Evolutionary conservation across 2,888 invertebrate genomes (phyloP), one percentile per base, ranked within the genome.

Genomic region (Trilocha varians): DNA sequence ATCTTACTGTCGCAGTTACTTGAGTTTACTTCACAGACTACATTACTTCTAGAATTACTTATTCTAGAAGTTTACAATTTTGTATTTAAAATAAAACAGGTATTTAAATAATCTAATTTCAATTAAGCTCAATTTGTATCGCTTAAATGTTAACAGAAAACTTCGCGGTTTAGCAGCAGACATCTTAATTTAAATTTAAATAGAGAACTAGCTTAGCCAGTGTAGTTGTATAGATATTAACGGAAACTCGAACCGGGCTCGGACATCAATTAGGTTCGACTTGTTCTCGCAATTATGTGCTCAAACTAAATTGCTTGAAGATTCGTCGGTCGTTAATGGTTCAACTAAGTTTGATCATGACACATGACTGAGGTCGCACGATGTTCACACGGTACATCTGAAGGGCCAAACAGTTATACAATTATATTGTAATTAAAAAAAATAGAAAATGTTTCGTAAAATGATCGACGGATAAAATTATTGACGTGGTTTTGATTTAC

Each of bases 221-320:
- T 25, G 11, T 25, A 25, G 25, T 25, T 25, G 25, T 25, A 11
- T 25, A 60, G 57, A 60, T 59, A 63, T 65, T 69, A 77, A 76
- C 75, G 71, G 73, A 69, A 70, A 70, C 68, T 74, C 73, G 74
- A 77, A 74, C 77, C 67, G 63, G 65, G 70, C 65, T 69, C 72
- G 68, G 64, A 67, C 77, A 73, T 77, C 79, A 77, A 82, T 84
- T 83, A 78, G 69, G 69, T 78, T 75, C 73, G 77, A 83, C 76
- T 78, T 71, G 75, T 77, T 78, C 78, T 71, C 70, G 79, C 79
- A 83, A 84, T 85, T 85, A 85, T 82, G 75, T 80, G 72, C 79
- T 82, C 77, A 75, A 73, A 75, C 69, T 71, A 80, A 83, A 83
- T 79, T 79, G 74, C 72, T 78, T 69, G 71, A 74, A 78, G 75